Base-by-base conservation (phyloP, 2,113 vertebrate species). In the Pedetes capensis region DNA sequence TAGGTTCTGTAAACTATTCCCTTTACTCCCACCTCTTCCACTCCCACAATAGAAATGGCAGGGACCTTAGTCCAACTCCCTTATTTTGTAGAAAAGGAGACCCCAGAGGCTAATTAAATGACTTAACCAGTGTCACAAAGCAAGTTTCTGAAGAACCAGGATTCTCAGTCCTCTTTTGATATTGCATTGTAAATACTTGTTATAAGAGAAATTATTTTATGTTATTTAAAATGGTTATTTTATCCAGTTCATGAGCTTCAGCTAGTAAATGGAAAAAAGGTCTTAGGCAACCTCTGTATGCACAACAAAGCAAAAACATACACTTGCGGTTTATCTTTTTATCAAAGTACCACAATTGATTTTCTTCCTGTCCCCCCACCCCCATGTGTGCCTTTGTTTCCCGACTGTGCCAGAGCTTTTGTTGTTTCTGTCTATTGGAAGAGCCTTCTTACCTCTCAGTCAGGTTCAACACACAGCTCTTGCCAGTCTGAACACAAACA, bases 401-500 rank as follows among this genome's bases (percentile, higher is more conserved):
- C 4, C 22, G 27, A 47, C 22, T 79, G 5, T 55, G 27, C 8
- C 64, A 76, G 6, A 82, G 27, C 10, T 75, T 69, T 80, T 72
- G 29, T 57, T 44, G 32, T 93, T 63, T 68, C 34, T 5, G 5
- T 81, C 13, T 91, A 20, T 55, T 69, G 37, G 18, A 72, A 68
- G 39, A 74, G 49, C 25, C 27, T 59, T 71, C 6, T 9, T 75
- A 23, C 12, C 34, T 4, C 51, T 25, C 23, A 63, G 37, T 51
- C 18, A 82, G 63, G 32, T 78, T 80, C 27, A 86, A 68, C 2
- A 74, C 20, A 59, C 29, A 14, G 63, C 22, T 95, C 39, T 85
- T 91, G 44, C 10, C 34, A 72, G 68, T 74, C 91, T 59, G 27
- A 78, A 89, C 55, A 82, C 72, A 95, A 91, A 91, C 96, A 96